Evolutionary conservation across 2,797 vertebrate species (phyloP).

Genomic region (Crax fasciolata): DNA sequence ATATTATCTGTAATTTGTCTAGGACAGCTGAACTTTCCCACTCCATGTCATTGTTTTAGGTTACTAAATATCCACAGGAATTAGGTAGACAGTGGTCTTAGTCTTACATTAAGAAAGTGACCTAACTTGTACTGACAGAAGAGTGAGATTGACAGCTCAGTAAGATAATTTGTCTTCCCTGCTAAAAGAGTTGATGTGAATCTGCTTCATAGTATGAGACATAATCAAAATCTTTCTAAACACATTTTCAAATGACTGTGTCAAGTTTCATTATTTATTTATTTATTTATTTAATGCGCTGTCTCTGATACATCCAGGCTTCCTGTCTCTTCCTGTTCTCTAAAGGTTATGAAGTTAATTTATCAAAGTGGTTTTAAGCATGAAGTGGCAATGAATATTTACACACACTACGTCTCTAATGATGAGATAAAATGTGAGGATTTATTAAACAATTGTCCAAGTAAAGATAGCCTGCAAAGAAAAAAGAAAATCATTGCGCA

Average conservation of each 20-base stretch:
- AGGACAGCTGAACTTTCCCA: neutral
- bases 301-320: slow-evolving; percentile 54
- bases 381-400: slow-evolving; percentile 68
- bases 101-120: neutral
- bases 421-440: slow-evolving; percentile 75
- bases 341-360: slow-evolving; percentile 78
- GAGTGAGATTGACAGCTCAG: neutral
- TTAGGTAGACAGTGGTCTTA: neutral
- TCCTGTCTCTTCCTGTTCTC: slow-evolving; percentile 72
- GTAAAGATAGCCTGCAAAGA: slow-evolving; percentile 48
- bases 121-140: neutral
- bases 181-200: neutral
- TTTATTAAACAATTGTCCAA: slow-evolving; percentile 69
- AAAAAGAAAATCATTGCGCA: neutral
- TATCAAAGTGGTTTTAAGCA: slow-evolving; percentile 71
- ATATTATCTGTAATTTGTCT: neutral
- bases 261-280: neutral
- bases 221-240: slow-evolving; percentile 47
- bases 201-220: slow-evolving; percentile 6
- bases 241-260: slow-evolving; percentile 26
- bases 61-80: neutral
- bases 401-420: slow-evolving; percentile 44
- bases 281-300: slow-evolving; percentile 34
- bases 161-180: neutral
- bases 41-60: neutral